phyloP scores from a whole-genome alignment of 2,797 vertebrate species.

The Coranthus polyacanthus region DNA sequence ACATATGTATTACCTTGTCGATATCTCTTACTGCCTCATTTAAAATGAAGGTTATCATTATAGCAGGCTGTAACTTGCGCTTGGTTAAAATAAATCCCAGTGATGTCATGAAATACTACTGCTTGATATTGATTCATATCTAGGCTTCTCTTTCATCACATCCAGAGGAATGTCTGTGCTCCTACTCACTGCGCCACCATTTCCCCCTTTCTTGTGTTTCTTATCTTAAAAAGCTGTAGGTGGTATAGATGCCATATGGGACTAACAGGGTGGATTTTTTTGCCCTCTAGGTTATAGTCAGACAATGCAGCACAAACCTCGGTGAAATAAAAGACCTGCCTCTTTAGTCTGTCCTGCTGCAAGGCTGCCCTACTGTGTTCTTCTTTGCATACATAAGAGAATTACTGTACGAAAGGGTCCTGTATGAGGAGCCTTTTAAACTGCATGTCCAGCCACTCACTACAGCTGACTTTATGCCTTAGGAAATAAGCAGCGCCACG shows the following conservation, averaged over 20 bases:
- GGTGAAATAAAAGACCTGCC: conserved; percentile 66
- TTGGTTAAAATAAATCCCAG: conserved; percentile 27
- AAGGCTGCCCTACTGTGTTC: conserved; percentile 51
- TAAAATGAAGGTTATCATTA: conserved; percentile 51
- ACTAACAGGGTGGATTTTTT: conserved; percentile 41
- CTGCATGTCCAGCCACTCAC: conserved; percentile 31
- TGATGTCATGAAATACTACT: conserved; percentile 51
- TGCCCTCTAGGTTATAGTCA: conserved; percentile 53
- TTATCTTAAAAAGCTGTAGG: conserved; percentile 39
- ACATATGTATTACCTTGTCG: conserved; percentile 51
- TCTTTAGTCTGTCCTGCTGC: conserved; percentile 60
- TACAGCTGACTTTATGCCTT: conserved; percentile 36
- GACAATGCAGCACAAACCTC: conserved; percentile 70
- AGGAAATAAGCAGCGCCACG: conserved; percentile 51
- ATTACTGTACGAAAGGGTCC: conserved; percentile 55
- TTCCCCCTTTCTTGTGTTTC: conserved; percentile 30
- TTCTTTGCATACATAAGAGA: conserved; percentile 64
- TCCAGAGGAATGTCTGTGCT: conserved; percentile 27
- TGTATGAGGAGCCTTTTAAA: conserved; percentile 35
- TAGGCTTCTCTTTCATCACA: conserved; percentile 33
- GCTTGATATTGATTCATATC: conserved; percentile 60
- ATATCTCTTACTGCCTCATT: conserved; percentile 54
- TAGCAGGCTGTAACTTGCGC: conserved; percentile 31
- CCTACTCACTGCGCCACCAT: conserved; percentile 36
- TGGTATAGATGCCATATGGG: conserved; percentile 41